These are phyloP conservation scores for Xiphophorus birchmanni DNA, from an alignment of 2,797 vertebrate genomes.

Conservation along the genomic window DNA sequence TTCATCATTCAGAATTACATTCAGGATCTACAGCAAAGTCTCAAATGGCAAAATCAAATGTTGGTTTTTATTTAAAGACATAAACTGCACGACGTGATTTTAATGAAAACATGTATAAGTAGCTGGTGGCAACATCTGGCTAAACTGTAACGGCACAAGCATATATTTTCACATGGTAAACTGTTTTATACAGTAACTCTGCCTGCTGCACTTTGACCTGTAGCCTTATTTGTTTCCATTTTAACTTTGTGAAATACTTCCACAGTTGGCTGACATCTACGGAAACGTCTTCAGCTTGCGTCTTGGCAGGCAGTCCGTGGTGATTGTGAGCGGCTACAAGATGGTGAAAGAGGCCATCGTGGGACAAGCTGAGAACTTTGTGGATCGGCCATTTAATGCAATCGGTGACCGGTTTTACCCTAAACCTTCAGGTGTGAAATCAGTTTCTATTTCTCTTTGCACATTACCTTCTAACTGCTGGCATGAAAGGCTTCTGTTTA, in stretches of 20 bases:
- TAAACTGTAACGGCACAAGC: background rate
- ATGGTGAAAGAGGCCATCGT: slow-evolving; percentile 82
- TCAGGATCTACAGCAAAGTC: background rate
- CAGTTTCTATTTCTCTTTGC: background rate
- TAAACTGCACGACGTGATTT: background rate
- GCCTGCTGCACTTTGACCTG: too few species aligned
- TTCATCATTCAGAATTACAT: background rate
- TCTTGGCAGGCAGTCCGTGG: slow-evolving; percentile 15
- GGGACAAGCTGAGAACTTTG: slow-evolving; percentile 78
- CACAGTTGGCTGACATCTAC: slow-evolving; percentile 73
- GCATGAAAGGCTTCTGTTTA: background rate
- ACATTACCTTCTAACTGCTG: too few species aligned
- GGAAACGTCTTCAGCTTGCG: slow-evolving; percentile 75
- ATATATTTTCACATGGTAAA: background rate
- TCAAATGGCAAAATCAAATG: background rate
- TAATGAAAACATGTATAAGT: background rate
- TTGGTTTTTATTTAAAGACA: background rate
- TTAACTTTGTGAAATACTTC: background rate
- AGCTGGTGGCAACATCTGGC: background rate
- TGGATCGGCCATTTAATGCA: slow-evolving; percentile 74
- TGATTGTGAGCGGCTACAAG: slow-evolving; percentile 75
- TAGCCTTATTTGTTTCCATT: background rate
- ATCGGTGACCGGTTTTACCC: slow-evolving; percentile 41
- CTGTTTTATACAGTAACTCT: background rate
- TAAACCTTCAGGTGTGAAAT: slow-evolving; percentile 61